Conservation (phyloP, 2,797 vertebrate species). For the Cuculus canorus region DNA sequence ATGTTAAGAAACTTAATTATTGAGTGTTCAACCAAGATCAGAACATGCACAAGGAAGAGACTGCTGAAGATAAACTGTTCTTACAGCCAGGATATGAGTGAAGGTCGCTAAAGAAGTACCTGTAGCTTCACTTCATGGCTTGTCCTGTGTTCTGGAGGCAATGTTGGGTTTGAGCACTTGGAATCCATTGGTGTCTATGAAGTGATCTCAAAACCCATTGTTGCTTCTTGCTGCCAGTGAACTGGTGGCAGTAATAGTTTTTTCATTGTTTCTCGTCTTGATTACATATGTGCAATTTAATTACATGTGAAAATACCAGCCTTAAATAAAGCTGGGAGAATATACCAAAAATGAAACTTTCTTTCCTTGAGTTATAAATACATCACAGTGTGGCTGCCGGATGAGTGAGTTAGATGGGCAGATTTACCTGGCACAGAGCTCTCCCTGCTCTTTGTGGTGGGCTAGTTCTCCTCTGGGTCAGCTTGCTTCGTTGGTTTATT, state of each 20-base stretch:
- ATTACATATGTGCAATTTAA: background rate
- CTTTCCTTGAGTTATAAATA: background rate
- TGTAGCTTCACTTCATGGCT: background rate
- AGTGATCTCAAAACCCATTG: background rate
- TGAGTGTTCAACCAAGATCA: background rate
- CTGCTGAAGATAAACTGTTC: background rate
- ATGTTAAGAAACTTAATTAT: background rate
- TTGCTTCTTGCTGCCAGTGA: background rate
- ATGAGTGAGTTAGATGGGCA: background rate
- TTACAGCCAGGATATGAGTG: background rate
- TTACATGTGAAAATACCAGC: background rate
- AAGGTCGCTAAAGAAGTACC: background rate
- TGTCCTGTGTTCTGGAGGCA: background rate
- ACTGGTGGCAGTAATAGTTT: background rate
- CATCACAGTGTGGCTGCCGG: background rate
- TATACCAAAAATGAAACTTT: background rate
- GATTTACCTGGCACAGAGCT: background rate
- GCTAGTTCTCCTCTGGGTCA: background rate
- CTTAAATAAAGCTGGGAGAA: background rate
- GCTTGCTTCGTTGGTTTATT: background rate
- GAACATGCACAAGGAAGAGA: background rate
- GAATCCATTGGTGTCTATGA: background rate
- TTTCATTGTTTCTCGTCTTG: background rate
- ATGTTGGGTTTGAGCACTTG: fast-evolving
- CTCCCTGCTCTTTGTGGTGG: background rate